Conservation (phyloP, 2,113 vertebrate species). For the Hippocampus guttulatus region DNA sequence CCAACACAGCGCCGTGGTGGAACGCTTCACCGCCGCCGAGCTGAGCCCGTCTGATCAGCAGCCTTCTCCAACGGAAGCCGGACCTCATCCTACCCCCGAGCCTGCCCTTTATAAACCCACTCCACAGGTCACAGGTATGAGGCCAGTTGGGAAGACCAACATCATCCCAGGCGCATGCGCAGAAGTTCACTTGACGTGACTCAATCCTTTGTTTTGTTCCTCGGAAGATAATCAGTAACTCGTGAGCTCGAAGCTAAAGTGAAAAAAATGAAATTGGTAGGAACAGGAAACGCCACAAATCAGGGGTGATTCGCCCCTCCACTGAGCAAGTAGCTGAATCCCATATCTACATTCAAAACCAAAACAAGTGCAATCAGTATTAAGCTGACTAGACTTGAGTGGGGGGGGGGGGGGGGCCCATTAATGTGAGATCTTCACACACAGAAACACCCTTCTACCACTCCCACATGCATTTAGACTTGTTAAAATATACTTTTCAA, state of each 20-base stretch:
- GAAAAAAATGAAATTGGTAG: slow-evolving; percentile 2
- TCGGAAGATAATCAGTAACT: background rate
- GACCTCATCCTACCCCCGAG: slow-evolving; percentile 27
- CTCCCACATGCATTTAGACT: too few species aligned
- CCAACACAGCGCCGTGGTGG: slow-evolving; percentile 73
- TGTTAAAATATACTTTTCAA: too few species aligned
- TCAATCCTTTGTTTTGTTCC: background rate
- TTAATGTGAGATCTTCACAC: too few species aligned
- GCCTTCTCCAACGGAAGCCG: slow-evolving; percentile 38
- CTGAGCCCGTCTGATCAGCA: slow-evolving; percentile 49
- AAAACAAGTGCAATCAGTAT: too few species aligned
- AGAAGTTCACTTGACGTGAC: background rate
- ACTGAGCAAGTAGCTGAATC: too few species aligned
- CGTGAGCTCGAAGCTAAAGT: slow-evolving; percentile 23
- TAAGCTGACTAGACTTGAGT: too few species aligned
- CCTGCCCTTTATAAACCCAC: slow-evolving; percentile 63
- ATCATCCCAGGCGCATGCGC: background rate
- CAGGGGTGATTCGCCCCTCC: too few species aligned
- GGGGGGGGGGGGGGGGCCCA: too few species aligned
- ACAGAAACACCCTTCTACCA: too few species aligned
- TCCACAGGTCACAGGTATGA: slow-evolving; percentile 72
- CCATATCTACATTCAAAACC: too few species aligned
- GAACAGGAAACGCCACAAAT: too few species aligned
- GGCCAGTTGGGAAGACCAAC: background rate
- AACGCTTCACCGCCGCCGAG: slow-evolving; percentile 67